A percentile compares a stretch with the other conserved stretches of the same genome.
Conservation (phyloP, 2,113 vertebrate species). For the Silurus glanis region DNA sequence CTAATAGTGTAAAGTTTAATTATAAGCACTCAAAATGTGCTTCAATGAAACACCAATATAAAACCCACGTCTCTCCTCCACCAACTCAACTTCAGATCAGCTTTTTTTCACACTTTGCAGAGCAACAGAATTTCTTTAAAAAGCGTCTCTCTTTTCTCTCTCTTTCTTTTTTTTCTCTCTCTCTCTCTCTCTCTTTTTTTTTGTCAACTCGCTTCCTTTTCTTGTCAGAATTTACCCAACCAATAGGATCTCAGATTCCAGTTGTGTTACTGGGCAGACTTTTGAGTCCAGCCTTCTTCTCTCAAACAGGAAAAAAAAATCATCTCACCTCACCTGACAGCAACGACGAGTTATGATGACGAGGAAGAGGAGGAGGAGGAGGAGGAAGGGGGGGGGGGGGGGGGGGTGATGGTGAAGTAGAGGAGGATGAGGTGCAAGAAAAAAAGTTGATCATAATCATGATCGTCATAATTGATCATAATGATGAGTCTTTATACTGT, state of each 20-base stretch:
- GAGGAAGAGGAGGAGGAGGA: neutral
- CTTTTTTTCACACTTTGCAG: too few relatives aligned
- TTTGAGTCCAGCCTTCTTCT: constrained; percentile 55
- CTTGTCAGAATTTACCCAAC: constrained; percentile 84
- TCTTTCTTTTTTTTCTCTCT: constrained; percentile 67
- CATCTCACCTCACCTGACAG: neutral
- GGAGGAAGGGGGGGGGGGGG: too few relatives aligned
- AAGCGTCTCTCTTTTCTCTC: constrained; percentile 51
- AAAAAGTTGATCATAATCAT: too few relatives aligned
- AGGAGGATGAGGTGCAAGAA: too few relatives aligned
- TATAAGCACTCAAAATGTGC: neutral
- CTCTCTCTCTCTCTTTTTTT: constrained; percentile 9
- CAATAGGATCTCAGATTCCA: constrained; percentile 85
- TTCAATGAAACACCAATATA: too few relatives aligned
- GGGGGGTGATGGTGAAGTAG: neutral
- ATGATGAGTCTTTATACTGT: too few relatives aligned
- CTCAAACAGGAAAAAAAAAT: constrained; percentile 24
- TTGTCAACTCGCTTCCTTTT: constrained; percentile 74
- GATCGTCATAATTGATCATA: too few relatives aligned
- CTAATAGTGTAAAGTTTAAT: neutral
- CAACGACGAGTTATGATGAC: neutral
- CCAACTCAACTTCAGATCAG: neutral
- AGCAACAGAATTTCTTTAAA: too few relatives aligned
- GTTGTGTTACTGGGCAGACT: constrained; percentile 96
- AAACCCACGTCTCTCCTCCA: neutral